Evolutionary conservation across 2,113 vertebrate genomes (phyloP).

Genomic region (Heterotis niloticus): DNA sequence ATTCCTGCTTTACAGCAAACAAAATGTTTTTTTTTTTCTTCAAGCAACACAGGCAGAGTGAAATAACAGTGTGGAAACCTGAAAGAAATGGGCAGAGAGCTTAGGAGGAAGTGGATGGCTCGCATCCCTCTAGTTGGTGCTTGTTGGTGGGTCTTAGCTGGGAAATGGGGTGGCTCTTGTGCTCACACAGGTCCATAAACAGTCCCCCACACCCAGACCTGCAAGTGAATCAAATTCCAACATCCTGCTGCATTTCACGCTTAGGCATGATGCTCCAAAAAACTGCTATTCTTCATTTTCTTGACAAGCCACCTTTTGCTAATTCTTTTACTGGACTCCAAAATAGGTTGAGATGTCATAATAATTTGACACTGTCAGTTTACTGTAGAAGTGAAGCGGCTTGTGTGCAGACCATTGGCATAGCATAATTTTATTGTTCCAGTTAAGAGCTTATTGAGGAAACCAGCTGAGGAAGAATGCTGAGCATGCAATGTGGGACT

Average conservation of each 20-base stretch:
- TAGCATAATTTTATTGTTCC: neutral
- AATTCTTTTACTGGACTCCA: neutral
- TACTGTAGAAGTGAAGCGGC: neutral
- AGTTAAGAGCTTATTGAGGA: neutral
- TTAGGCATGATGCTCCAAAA: neutral
- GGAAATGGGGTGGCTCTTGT: neutral
- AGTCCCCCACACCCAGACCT: neutral
- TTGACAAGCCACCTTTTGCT: too few relatives aligned
- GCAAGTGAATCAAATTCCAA: neutral
- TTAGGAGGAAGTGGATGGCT: too few relatives aligned
- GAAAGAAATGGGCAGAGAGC: too few relatives aligned
- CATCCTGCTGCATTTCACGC: neutral
- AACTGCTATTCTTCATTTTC: neutral
- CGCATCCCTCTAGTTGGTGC: too few relatives aligned
- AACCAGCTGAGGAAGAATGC: neutral
- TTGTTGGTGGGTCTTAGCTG: neutral
- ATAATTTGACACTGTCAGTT: neutral
- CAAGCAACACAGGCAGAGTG: too few relatives aligned
- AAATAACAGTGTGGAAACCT: too few relatives aligned
- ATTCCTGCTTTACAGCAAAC: too few relatives aligned
- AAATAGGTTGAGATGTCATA: neutral
- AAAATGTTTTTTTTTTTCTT: too few relatives aligned
- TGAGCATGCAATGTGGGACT: constrained; percentile 15
- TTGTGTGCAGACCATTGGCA: neutral
- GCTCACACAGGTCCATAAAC: neutral